phyloP scores from a whole-genome alignment of 1,140 invertebrate genomes.

The fruit fly (Drosophila melanogaster) region DNA sequence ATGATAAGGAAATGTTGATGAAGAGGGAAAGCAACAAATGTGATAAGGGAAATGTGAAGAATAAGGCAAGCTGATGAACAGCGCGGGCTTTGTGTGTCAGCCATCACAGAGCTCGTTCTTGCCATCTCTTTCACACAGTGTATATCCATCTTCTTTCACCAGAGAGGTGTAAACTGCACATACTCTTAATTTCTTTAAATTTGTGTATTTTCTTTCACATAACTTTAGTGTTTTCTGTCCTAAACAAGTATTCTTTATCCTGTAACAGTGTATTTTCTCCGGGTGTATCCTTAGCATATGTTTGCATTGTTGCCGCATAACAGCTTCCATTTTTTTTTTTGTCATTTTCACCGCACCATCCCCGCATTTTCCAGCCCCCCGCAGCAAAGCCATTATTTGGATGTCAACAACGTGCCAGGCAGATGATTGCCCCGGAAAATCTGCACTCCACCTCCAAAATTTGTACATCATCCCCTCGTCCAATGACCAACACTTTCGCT shows the following conservation, averaged over 20 bases:
- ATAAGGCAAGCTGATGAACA: conserved; percentile 3
- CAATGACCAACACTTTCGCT: conserved; percentile 21
- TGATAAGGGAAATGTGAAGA: background rate
- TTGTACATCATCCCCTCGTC: conserved; percentile 2
- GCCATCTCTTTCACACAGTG: background rate
- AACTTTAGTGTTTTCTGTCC: background rate
- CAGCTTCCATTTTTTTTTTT: conserved; percentile 49
- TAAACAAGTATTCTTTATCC: background rate
- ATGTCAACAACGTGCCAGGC: conserved; percentile 76
- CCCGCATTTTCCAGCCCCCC: conserved; percentile 1
- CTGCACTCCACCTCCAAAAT: background rate
- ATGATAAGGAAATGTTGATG: conserved; percentile 19
- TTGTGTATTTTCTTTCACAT: background rate
- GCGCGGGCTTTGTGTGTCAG: conserved; percentile 18
- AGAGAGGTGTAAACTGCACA: background rate
- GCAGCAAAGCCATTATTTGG: conserved; percentile 68
- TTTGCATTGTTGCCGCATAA: conserved; percentile 52
- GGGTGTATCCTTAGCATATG: conserved; percentile 48
- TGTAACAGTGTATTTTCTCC: conserved; percentile 2
- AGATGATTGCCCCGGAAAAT: conserved; percentile 59
- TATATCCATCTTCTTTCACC: background rate
- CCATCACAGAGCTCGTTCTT: background rate
- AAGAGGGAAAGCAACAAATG: conserved; percentile 2
- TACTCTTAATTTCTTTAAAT: too few species aligned
- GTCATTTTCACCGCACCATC: conserved; percentile 22